Conservation (phyloP, 2,113 vertebrate genomes). For the Crotalus tigris region DNA sequence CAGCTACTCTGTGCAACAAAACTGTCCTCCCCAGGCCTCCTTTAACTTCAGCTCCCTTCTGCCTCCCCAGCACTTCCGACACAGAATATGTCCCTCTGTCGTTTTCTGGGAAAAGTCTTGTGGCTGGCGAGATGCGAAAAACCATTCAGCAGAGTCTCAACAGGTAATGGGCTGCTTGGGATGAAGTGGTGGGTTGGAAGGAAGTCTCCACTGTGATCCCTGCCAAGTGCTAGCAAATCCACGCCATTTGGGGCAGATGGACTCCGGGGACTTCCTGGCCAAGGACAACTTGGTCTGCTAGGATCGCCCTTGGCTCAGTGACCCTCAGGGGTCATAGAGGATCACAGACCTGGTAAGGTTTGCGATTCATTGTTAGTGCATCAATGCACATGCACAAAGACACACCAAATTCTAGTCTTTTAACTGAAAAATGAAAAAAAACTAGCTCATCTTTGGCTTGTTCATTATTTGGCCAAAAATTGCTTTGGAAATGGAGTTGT, state of each 20-base stretch:
- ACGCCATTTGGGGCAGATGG: background rate
- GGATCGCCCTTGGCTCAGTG: background rate
- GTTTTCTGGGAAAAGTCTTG: conserved; percentile 53
- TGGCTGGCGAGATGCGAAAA: background rate
- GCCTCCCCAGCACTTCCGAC: conserved; percentile 41
- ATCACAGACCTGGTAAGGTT: background rate
- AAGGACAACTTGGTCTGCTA: background rate
- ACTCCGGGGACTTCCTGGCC: background rate
- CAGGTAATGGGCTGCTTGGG: conserved; percentile 46
- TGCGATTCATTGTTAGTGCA: background rate
- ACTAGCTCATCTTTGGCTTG: background rate
- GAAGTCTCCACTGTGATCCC: background rate
- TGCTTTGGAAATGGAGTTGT: background rate
- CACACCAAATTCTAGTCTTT: background rate
- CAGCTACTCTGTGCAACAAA: background rate
- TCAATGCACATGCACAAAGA: background rate
- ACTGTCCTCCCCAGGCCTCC: background rate
- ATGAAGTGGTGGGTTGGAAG: background rate
- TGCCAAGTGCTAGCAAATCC: background rate
- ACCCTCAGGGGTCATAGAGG: background rate
- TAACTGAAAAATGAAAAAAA: background rate
- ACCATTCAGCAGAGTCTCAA: conserved; percentile 73
- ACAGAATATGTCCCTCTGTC: conserved; percentile 48
- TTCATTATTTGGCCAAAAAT: background rate
- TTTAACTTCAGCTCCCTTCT: background rate